Base-by-base conservation (phyloP, 2,797 vertebrate genomes). In the Spheniscus humboldti region DNA sequence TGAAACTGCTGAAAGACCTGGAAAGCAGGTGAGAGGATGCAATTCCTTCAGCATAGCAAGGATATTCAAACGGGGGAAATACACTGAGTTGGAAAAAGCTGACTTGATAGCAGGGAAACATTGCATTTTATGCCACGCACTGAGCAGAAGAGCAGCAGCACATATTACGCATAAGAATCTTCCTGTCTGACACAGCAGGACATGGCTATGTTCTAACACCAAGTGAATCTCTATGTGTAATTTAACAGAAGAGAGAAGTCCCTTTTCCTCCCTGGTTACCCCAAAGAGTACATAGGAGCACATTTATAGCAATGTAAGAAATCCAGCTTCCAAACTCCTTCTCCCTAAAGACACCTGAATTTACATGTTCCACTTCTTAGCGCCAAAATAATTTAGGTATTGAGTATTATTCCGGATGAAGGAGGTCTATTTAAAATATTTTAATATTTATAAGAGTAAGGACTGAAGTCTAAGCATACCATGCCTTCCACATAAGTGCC, bases 81-180 rank as follows among this genome's bases (percentile, higher is more conserved):
- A n/a, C 47, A 41, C 18, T 4, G 10, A 59, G 13, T 4, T 48
- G 43, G 27, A 43, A 74, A 76, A 62, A 57, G 19, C 6, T 39
- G 37, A 79, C 33, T 12, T 12, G 12, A 37, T 30, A 84, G 28
- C 57, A 75, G 15, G 22, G 22, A 90, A 59, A 55, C 7, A 18
- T 4, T 31, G n/a, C 18, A 35, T 35, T 87, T 83, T 47, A 71
- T 22, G 50, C 16, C 45, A 64, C 39, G 8, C 23, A 53, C 14
- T n/a, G 33, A 71, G 22, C 48, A 52, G 74, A 67, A 76, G 10
- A 79, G 57, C 6, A 93, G 69, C 48, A 77, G 69, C 30, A 78
- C 17, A 6, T 18, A 68, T 9, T n/a, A 48, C 1, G 8, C 0
- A 0, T 22, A 74, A 63, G 33, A 45, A 55, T 9, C 25, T 69